These are phyloP conservation scores for Diaperis boleti DNA, from an alignment of 2,888 invertebrate genomes.

Conservation along the genomic window DNA sequence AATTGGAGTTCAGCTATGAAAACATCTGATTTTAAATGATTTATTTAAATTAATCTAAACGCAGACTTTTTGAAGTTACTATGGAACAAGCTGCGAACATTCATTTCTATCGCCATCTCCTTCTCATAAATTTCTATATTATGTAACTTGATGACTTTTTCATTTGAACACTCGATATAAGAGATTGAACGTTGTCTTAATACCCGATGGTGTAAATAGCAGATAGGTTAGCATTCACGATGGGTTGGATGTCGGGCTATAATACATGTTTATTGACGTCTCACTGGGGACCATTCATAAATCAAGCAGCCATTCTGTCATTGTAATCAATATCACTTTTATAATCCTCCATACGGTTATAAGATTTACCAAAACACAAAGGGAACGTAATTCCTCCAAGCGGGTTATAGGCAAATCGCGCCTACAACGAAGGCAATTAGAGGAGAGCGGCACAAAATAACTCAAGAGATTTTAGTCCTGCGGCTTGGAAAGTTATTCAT, in stretches of 20 bases:
- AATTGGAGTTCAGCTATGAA: too few relatives aligned
- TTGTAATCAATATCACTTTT: slow-evolving; percentile 48
- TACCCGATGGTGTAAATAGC: slow-evolving; percentile 31
- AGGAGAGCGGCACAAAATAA: too few relatives aligned
- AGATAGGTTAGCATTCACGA: slow-evolving; percentile 26
- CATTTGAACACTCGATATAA: too few relatives aligned
- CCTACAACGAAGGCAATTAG: slow-evolving; percentile 9
- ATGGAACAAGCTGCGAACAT: too few relatives aligned
- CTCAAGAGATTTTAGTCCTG: too few relatives aligned
- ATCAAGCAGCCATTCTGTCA: slow-evolving; percentile 49
- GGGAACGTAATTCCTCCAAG: slow-evolving; percentile 17
- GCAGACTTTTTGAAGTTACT: too few relatives aligned
- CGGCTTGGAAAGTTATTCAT: too few relatives aligned
- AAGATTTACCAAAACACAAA: slow-evolving; percentile 33
- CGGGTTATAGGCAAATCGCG: slow-evolving; percentile 16
- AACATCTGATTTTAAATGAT: too few relatives aligned
- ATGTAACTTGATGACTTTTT: too few relatives aligned
- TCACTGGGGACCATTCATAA: slow-evolving; percentile 47
- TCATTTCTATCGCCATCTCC: too few relatives aligned
- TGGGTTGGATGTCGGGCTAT: slow-evolving; percentile 39
- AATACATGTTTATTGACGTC: slow-evolving; percentile 49
- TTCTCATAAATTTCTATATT: too few relatives aligned
- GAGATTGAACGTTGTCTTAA: slow-evolving; percentile 25
- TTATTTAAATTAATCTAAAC: too few relatives aligned
- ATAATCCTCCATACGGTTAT: slow-evolving; percentile 38